Evolutionary conservation across 23 tunicate genomes (phyloP), one percentile per base, ranked within the genome.

Genomic region (Ciona savignyi): DNA sequence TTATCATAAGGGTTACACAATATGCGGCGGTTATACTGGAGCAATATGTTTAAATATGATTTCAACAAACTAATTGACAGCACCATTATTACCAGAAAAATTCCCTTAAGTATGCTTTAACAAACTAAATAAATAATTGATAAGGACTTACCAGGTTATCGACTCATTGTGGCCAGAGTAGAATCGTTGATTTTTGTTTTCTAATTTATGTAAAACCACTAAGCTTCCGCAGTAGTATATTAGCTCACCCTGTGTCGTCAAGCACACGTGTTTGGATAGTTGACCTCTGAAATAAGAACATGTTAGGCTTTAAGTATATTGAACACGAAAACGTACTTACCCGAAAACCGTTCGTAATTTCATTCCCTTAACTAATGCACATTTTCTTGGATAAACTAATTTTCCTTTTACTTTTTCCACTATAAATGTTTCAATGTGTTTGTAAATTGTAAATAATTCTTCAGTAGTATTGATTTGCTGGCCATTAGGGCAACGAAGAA

Each of bases 91-190:
- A n/a, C n/a, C n/a, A n/a, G n/a, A n/a, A n/a, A n/a, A n/a, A n/a
- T n/a, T n/a, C n/a, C n/a, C n/a, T n/a, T n/a, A n/a, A n/a, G n/a
- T n/a, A n/a, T n/a, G n/a, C n/a, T n/a, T n/a, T n/a, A n/a, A n/a
- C n/a, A n/a, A n/a, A n/a, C n/a, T n/a, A n/a, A n/a, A n/a, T n/a
- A n/a, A n/a, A n/a, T n/a, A n/a, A n/a, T n/a, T n/a, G n/a, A n/a
- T n/a, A n/a, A n/a, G n/a, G 3, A 19, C 25, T 4, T 73, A 73
- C 77, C 77, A 73, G 26, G 77, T 73, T 60, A 73, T 60, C 11
- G 42, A 60, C 22, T 73, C 77, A 0, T 23, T 73, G 66, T 73
- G 77, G 19, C 77, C 77, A n/a, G 77, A 49, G 31, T 73, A 73
- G 25, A 73, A 49, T 48, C 77, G 32, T 65, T 73, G 77, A n/a